Percentiles rank a stretch among this genome's conserved stretches.
Conservation (phyloP, 2,113 vertebrate species). For the Taurulus bubalis region DNA sequence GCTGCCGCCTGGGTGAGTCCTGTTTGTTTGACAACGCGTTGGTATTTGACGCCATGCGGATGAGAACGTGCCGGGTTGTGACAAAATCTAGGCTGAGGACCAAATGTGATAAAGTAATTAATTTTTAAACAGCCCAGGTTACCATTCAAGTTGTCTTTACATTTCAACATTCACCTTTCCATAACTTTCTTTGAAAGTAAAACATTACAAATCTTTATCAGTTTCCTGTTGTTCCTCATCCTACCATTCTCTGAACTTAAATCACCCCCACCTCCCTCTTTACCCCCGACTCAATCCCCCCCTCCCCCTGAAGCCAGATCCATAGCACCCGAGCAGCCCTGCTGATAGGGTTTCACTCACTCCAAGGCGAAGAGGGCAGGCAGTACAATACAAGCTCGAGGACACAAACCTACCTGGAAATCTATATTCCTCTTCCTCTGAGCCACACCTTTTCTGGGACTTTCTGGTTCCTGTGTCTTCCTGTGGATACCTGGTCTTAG, state of each 20-base stretch:
- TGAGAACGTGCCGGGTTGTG: neutral
- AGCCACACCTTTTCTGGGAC: slow-evolving; percentile 42
- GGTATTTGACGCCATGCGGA: too few relatives aligned
- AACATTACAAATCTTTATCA: neutral
- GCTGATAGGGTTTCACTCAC: slow-evolving; percentile 78
- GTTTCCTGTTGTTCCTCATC: neutral
- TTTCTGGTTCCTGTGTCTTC: slow-evolving; percentile 52
- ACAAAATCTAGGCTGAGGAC: slow-evolving; percentile 1
- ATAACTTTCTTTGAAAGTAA: neutral
- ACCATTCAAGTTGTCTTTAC: neutral
- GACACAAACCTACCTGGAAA: slow-evolving; percentile 58
- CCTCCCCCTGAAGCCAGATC: slow-evolving; percentile 39
- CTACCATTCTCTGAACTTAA: slow-evolving; percentile 72
- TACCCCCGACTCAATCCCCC: slow-evolving; percentile 23
- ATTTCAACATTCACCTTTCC: neutral
- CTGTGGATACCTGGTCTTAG: slow-evolving; percentile 67
- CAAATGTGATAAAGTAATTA: neutral
- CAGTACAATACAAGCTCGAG: slow-evolving; percentile 52
- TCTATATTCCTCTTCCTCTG: slow-evolving; percentile 45
- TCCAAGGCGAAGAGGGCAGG: slow-evolving; percentile 66
- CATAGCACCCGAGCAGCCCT: slow-evolving; percentile 59
- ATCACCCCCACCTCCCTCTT: slow-evolving; percentile 51
- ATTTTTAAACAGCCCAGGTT: neutral
- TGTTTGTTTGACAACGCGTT: too few relatives aligned
- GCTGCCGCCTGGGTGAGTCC: too few relatives aligned